Evolutionary conservation across 2,113 vertebrate genomes (phyloP).

Genomic region (Oryctolagus cuniculus): DNA sequence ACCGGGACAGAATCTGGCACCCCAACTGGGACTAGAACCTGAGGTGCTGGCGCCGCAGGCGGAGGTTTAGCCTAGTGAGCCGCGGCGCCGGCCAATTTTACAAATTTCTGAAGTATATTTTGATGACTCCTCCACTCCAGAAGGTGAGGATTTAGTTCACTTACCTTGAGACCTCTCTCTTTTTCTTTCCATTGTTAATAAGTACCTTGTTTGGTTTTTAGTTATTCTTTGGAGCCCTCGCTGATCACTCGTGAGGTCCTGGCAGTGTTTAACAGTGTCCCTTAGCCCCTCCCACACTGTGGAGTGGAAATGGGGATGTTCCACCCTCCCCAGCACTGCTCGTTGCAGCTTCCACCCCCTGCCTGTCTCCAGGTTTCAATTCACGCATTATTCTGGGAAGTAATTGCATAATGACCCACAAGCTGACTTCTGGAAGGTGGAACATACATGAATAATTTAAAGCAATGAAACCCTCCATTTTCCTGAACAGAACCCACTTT

Average conservation of each 20-base stretch:
- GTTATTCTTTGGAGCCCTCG: slow-evolving; percentile 4
- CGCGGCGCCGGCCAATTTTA: no score
- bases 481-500: background rate
- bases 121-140: background rate
- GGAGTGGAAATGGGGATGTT: background rate
- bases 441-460: background rate
- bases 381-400: background rate
- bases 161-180: background rate
- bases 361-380: background rate
- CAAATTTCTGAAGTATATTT: background rate
- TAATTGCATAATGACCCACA: background rate
- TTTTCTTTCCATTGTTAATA: slow-evolving; percentile 11
- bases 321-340: background rate
- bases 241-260: background rate
- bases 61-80: no score
- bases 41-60: no score
- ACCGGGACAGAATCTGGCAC: no score
- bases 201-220: background rate
- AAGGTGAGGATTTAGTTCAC: background rate
- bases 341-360: background rate
- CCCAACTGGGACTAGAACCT: no score
- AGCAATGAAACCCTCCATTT: background rate
- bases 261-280: background rate
- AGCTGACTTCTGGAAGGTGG: background rate
- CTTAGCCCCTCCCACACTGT: background rate